Base-by-base conservation (phyloP, 2,888 invertebrate genomes). In the Amblyjoppa proteus region DNA sequence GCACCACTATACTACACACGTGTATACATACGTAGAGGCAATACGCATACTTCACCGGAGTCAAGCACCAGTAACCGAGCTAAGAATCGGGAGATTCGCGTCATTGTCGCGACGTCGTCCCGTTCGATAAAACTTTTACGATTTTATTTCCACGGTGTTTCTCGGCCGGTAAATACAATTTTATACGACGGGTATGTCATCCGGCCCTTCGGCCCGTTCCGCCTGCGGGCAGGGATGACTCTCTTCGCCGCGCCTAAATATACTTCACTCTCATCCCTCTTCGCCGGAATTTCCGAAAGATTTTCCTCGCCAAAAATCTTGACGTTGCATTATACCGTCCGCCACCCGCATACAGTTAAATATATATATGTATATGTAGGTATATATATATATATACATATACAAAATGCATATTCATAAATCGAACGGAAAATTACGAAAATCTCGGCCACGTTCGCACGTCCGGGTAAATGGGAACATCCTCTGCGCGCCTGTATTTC, bases 161-260 rank as follows among this genome's bases (percentile, higher is more conserved):
- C 45, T 45, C 45, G 13, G 45, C 13, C 45, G 45, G 13, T 45
- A 45, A 45, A 45, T 45, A 45, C 45, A 45, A 11, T 41, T 41
- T 64, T 28, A 49, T 61, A 13, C 16, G 49, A 49, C 34, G 9
- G 9, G 31, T 53, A 53, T 34, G 31, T 70, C 51, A 20, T 28
- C 41, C 71, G 34, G 25, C 58, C 49, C 73, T 7, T 73, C 20
- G 13, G 58, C 66, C 13, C 64, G 31, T n/a, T n/a, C 25, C 11
- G 41, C 41, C 74, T 38, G 56, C 13, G 4, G 3, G 13, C 45
- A 13, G 56, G 56, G 11, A 73, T 58, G 76, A 69, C 45, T 77
- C 45, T 77, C 77, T 58, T 20, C 45, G 64, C 56, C 51, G n/a
- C 53, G 53, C 38, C 75, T 85, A 85, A 85, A 82, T 79, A 85